Evolutionary conservation across 2,888 invertebrate species (phyloP), one percentile per base, ranked within the genome.

Genomic region (Empis livida): DNA sequence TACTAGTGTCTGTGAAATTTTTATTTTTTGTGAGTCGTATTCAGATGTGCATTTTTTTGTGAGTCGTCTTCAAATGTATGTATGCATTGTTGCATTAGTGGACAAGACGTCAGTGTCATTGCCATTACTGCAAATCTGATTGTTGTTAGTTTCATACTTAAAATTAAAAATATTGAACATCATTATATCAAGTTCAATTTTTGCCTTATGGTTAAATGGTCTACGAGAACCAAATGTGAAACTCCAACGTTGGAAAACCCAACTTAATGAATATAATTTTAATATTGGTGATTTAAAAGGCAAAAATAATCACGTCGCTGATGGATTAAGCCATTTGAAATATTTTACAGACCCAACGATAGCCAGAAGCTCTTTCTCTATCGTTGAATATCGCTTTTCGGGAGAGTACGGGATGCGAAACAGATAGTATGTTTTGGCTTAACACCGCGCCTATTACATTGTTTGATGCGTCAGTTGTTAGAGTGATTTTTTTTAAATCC

Each of bases 351-450:
- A 14, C 42, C 42, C 44, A 1, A 51, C 42, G 2, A 51, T 49
- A 1, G 49, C 47, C 2, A 51, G 38, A 5, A 49, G n/a, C 23
- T 47, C 47, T 17, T 49, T 51, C 17, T 49, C 49, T 2, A 49
- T 44, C 3, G 47, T 43, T 3, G 47, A 49, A 10, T 51, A 49
- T 2, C n/a, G 35, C 1, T 3, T 38, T 32, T 51, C 47, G 14
- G 47, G 47, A 47, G 40, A 1, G 51, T 51, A 20, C 47, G n/a
- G 11, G 38, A 45, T 2, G 46, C 44, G 30, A 17, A 51, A 17
- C 46, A 45, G 1, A 47, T 23, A 11, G 47, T 35, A 15, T 30
- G 13, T 47, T 35, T 27, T 51, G 46, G 2, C n/a, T 42, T 27
- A 48, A 14, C 2, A 44, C 37, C 11, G 47, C 47, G 4, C 48